Conservation (phyloP, 2,888 invertebrate genomes). For the Smittia aterrima region DNA sequence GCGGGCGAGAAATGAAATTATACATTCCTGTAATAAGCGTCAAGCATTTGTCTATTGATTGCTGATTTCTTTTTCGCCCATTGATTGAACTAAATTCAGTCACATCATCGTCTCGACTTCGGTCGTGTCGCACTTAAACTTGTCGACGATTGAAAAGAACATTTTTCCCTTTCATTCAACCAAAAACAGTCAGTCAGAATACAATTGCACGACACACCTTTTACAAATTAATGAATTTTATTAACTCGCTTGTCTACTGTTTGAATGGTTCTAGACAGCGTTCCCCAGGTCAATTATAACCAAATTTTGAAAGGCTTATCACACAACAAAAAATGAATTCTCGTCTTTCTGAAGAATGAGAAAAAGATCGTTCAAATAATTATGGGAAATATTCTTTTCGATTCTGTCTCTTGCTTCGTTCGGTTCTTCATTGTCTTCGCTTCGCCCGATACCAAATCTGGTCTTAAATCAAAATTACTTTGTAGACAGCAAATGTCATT, state of each 20-base stretch:
- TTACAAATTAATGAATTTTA: conserved; percentile 32
- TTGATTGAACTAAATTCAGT: background rate
- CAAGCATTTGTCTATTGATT: background rate
- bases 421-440: background rate
- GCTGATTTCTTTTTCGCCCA: conserved; percentile 1
- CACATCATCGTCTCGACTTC: background rate
- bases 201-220: conserved; percentile 35
- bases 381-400: conserved; percentile 8
- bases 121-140: background rate
- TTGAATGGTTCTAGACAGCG: background rate
- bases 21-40: conserved; percentile 20
- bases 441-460: background rate
- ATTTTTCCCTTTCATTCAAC: background rate
- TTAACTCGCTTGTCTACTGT: background rate
- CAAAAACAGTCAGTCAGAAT: background rate
- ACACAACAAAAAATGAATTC: background rate
- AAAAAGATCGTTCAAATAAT: conserved; percentile 9
- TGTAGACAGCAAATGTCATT: conserved; percentile 38
- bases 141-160: background rate
- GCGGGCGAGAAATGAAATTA: background rate
- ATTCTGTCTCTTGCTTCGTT: background rate
- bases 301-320: background rate
- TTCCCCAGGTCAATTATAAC: background rate
- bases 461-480: conserved; percentile 12
- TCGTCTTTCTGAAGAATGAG: background rate